phyloP scores from a whole-genome alignment of 2,888 invertebrate genomes.

The Heliconius aoede region DNA sequence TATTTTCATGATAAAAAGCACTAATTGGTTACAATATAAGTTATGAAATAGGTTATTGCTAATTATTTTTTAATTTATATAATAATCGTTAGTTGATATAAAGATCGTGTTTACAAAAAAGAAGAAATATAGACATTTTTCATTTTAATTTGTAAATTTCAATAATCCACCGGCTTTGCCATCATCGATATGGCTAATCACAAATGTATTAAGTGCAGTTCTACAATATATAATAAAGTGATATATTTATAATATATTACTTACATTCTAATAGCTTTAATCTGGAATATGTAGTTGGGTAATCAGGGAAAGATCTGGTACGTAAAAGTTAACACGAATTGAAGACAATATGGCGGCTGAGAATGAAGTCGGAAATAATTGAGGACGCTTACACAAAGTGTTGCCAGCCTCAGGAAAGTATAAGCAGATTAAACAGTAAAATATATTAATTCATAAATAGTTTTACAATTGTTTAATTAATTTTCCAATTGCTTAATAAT shows the following conservation, averaged over 20 bases:
- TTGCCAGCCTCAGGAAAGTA: not conserved
- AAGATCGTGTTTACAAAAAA: not conserved
- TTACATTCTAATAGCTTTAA: not conserved
- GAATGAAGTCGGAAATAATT: slow-evolving; percentile 11
- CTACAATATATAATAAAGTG: slow-evolving; percentile 1
- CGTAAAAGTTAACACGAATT: not conserved
- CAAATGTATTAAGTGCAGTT: not conserved
- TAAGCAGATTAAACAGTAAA: too few relatives aligned
- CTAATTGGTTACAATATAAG: too few relatives aligned
- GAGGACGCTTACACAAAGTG: not conserved
- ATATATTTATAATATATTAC: slow-evolving; percentile 4
- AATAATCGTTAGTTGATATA: not conserved
- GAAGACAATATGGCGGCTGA: slow-evolving; percentile 10
- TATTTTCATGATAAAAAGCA: too few relatives aligned
- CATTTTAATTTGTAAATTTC: not conserved
- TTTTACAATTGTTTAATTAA: too few relatives aligned
- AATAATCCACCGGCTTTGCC: not conserved
- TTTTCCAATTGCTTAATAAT: too few relatives aligned
- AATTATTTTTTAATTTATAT: too few relatives aligned
- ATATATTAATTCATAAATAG: too few relatives aligned
- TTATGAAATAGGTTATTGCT: too few relatives aligned
- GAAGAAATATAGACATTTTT: not conserved
- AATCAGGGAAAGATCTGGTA: not conserved
- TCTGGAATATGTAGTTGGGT: not conserved
- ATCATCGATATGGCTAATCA: not conserved